Percentiles rank a stretch among this genome's conserved stretches.
Conservation (phyloP, 23 tunicate genomes). For the Oikopleura dioica region DNA sequence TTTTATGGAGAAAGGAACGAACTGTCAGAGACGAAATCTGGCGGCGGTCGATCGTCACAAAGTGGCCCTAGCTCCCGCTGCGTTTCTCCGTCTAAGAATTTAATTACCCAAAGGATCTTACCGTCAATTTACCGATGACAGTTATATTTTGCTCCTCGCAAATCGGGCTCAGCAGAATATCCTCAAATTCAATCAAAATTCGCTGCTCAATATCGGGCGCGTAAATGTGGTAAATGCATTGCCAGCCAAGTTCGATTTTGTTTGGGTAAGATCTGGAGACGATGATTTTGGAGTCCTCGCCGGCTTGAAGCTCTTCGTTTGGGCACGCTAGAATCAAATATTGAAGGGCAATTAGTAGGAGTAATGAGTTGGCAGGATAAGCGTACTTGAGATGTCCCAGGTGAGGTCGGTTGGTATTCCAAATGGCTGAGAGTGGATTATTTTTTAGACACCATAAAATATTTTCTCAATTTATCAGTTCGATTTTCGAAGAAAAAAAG, state of each 20-base stretch:
- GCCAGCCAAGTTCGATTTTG: background rate
- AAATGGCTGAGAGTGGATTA: background rate
- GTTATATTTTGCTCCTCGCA: background rate
- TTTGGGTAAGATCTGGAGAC: background rate
- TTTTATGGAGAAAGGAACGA: too few species aligned
- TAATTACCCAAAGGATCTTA: too few species aligned
- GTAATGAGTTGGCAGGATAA: background rate
- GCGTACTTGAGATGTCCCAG: background rate
- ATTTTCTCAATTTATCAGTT: too few species aligned
- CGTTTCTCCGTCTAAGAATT: background rate
- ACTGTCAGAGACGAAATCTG: background rate
- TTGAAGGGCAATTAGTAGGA: background rate
- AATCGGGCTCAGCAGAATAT: background rate
- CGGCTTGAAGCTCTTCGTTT: background rate
- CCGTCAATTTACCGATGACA: too few species aligned
- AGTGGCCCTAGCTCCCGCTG: background rate
- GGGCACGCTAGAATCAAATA: background rate
- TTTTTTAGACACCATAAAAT: too few species aligned
- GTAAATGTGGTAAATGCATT: background rate
- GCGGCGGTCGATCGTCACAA: background rate
- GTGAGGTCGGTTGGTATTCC: background rate
- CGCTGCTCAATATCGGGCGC: background rate
- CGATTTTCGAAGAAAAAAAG: too few species aligned
- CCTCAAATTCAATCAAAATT: conserved; percentile 10
- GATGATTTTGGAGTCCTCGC: background rate